A percentile compares a stretch with the other conserved stretches of the same genome.
phyloP scores from a whole-genome alignment of 2,113 vertebrate genomes.

The Pelvicachromis taeniatus region DNA sequence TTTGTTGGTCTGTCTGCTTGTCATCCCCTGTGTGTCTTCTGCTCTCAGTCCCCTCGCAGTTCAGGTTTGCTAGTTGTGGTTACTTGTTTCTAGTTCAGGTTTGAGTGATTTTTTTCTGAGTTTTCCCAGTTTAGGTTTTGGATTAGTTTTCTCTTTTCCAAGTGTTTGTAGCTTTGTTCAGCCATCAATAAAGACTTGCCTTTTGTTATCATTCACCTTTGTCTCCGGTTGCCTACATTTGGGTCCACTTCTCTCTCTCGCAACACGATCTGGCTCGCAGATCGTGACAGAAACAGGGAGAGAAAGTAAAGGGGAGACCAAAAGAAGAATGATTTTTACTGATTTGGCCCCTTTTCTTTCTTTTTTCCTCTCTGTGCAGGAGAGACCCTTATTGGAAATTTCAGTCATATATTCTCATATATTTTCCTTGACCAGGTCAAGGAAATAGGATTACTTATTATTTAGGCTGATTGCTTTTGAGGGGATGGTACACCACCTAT shows the following conservation, averaged over 20 bases:
- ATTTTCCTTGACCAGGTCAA: background rate
- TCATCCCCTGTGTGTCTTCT: background rate
- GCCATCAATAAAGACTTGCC: background rate
- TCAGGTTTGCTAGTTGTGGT: background rate
- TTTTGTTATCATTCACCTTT: background rate
- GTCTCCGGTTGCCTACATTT: background rate
- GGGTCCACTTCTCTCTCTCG: too few species aligned
- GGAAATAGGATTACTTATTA: background rate
- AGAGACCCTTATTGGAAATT: background rate
- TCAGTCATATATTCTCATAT: background rate
- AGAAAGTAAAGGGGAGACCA: background rate
- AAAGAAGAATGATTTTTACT: background rate
- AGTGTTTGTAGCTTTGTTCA: background rate
- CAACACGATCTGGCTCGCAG: too few species aligned
- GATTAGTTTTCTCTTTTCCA: background rate
- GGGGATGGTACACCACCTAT: background rate
- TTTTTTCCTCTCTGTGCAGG: background rate
- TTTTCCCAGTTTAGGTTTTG: background rate
- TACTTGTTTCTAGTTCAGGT: background rate
- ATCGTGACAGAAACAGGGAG: background rate
- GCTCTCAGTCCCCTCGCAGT: background rate
- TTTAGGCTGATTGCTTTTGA: background rate
- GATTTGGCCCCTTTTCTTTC: background rate
- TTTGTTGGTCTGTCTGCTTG: background rate
- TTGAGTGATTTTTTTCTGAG: fast-evolving